phyloP scores from a whole-genome alignment of 2,113 vertebrate genomes.

The Xiphophorus hellerii region DNA sequence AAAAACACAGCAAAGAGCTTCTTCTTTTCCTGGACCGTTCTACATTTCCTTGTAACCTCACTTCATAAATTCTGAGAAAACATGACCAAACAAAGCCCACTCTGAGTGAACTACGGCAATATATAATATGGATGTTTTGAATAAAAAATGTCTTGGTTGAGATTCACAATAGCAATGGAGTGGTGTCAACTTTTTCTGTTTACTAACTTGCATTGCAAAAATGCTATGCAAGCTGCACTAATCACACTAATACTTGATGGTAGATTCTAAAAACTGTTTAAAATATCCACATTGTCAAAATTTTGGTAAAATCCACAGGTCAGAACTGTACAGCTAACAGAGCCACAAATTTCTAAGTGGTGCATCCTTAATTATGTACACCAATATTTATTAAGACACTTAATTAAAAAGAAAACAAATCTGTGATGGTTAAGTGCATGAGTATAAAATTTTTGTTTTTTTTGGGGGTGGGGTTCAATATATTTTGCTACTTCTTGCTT shows the following conservation, averaged over 20 bases:
- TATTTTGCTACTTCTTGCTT: neutral
- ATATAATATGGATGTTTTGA: neutral
- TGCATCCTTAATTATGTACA: too few species aligned
- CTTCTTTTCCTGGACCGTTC: neutral
- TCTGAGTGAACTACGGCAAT: neutral
- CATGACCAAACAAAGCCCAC: too few species aligned
- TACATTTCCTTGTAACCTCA: neutral
- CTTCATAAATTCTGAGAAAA: neutral
- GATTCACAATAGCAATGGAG: neutral
- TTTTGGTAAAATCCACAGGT: too few species aligned
- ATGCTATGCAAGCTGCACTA: too few species aligned
- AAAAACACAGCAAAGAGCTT: constrained; percentile 1
- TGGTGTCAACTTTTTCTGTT: neutral
- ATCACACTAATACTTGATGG: too few species aligned
- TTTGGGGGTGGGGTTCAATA: neutral
- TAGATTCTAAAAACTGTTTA: neutral
- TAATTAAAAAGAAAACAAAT: too few species aligned
- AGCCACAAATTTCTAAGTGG: too few species aligned
- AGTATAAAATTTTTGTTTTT: neutral
- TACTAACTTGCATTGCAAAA: too few species aligned
- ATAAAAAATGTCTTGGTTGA: neutral
- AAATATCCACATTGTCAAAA: too few species aligned
- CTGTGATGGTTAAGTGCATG: too few species aligned
- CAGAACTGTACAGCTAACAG: too few species aligned
- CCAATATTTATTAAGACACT: too few species aligned